Percentiles rank a stretch among this genome's conserved stretches.
These are phyloP conservation scores for Hypotaenidia philippensis DNA, from an alignment of 2,797 vertebrate genomes.

Conservation along the genomic window DNA sequence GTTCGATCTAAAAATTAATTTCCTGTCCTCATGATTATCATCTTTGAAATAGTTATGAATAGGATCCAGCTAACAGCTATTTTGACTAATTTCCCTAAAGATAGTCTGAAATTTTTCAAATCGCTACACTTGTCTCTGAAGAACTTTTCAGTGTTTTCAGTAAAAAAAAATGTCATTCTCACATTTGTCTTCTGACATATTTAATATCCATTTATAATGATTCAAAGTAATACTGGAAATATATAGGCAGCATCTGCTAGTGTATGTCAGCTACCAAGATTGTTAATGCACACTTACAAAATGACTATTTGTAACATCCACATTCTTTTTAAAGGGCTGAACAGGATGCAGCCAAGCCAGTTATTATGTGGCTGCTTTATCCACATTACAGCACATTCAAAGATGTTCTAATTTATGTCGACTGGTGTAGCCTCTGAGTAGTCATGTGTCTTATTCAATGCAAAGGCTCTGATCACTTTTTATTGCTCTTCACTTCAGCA, in stretches of 20 bases:
- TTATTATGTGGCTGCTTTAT: background rate
- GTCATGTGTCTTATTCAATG: background rate
- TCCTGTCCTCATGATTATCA: conserved; percentile 4
- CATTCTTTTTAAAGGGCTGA: background rate
- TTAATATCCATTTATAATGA: background rate
- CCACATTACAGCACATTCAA: background rate
- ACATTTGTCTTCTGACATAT: background rate
- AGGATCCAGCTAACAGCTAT: background rate
- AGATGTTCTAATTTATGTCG: background rate
- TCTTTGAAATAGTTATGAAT: conserved; percentile 9
- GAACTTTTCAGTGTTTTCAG: background rate
- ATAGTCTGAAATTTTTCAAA: background rate
- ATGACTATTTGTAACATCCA: rapidly evolving
- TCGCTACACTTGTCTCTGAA: background rate
- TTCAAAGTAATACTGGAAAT: background rate
- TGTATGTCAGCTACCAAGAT: background rate
- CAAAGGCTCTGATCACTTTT: background rate
- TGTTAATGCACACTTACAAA: background rate
- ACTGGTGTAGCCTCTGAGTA: background rate
- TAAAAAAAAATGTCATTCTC: background rate
- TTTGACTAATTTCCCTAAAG: conserved; percentile 23
- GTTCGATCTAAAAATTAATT: conserved; percentile 51
- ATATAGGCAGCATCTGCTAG: background rate
- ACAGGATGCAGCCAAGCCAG: background rate
- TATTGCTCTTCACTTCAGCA: background rate